Evolutionary conservation across 2,797 vertebrate genomes (phyloP), one percentile per base, ranked within the genome.

Genomic region (Hybognathus amarus): DNA sequence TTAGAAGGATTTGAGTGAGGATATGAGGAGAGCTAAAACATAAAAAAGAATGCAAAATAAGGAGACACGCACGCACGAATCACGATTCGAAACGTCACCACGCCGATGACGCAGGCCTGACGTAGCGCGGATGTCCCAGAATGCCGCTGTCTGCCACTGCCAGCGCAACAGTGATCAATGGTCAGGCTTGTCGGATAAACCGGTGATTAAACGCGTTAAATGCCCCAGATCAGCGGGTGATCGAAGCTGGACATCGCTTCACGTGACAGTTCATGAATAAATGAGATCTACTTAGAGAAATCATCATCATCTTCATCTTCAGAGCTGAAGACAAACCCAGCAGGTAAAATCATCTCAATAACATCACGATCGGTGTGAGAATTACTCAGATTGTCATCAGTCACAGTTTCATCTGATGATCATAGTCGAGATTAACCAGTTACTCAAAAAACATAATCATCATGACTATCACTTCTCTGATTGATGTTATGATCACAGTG

Each of bases 101-200:
- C 6, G 18, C 27, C 33, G 40, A 9, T 74, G 59, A 82, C 80
- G 80, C 45, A n/a, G 13, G 4, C 47, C 59, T 67, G 63, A 64
- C 79, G 69, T 24, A 42, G 20, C 12, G 17, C 18, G 36, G 81
- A 79, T 68, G 68, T 78, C 77, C 80, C 81, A 74, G 79, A 75
- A 79, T 69, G 75, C 67, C 69, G 78, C 52, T 52, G 78, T 81
- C 27, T 76, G 78, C 74, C 63, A 69, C 27, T 76, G 78, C 74
- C 63, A 69, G 73, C 84, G 64, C 24, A 76, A 64, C 78, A 82
- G 71, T 47, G 78, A 64, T 70, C 66, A 42, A 68, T 54, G 67
- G 45, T 33, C 27, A 40, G 22, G 52, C 47, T n/a, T 24, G 67
- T 45, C 40, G 6, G n/a, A 33, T 33, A 17, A 6, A 27, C 50